Percentiles rank a stretch among this genome's conserved stretches.
These are phyloP conservation scores for Siderastrea radians DNA, from an alignment of 92 coral and sea anemone genomes.

Conservation along the genomic window DNA sequence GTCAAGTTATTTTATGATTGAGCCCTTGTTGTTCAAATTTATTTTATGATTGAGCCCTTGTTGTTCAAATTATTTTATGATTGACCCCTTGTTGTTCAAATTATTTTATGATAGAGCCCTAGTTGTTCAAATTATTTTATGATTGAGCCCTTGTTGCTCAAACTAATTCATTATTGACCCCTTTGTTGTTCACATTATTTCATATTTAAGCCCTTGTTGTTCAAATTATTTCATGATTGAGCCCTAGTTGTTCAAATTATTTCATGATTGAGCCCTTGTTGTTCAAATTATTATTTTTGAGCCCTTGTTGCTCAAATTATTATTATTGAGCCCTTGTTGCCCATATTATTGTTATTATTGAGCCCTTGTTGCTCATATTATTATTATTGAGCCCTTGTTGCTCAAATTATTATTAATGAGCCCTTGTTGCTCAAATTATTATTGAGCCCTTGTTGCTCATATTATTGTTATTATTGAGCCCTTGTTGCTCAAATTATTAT, in stretches of 20 bases:
- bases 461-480: neutral
- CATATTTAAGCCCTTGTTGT: neutral
- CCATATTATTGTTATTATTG: neutral
- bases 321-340: too few relatives aligned
- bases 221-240: neutral
- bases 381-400: too few relatives aligned
- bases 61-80: neutral
- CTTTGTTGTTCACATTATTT: neutral
- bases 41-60: neutral
- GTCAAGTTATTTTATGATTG: neutral
- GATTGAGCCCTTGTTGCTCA: conserved; percentile 5
- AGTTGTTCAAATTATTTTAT: neutral
- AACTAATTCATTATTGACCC: neutral
- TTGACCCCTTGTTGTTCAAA: neutral
- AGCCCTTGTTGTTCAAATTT: neutral
- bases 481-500: too few relatives aligned
- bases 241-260: neutral
- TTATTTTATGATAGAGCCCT: neutral
- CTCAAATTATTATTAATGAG: neutral
- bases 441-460: too few relatives aligned
- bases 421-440: too few relatives aligned
- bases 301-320: neutral
- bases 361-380: too few relatives aligned
- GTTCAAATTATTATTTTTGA: neutral
- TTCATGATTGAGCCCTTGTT: neutral